phyloP scores from a whole-genome alignment of 1,140 invertebrate genomes.

The Neodiprion lecontei region DNA sequence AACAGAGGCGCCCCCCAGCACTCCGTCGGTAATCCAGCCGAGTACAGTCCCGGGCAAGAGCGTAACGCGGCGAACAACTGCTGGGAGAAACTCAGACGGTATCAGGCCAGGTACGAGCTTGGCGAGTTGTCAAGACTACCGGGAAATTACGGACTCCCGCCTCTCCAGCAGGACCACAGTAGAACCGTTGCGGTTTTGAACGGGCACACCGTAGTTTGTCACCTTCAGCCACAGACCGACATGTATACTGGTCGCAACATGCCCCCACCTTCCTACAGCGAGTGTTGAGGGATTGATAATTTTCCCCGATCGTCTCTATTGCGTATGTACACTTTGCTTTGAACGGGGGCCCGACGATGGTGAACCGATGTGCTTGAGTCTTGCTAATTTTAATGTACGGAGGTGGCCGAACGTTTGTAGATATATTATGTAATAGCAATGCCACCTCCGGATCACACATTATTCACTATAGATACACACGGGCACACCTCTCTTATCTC shows the following conservation, averaged over 20 bases:
- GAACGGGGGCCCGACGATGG: constrained; percentile 6
- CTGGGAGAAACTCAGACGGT: constrained; percentile 64
- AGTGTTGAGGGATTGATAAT: constrained; percentile 55
- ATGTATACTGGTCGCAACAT: constrained; percentile 63
- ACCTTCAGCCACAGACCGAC: constrained; percentile 73
- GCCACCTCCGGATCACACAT: too few species aligned
- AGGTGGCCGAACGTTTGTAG: too few species aligned
- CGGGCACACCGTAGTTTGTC: constrained; percentile 83
- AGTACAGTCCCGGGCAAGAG: constrained; percentile 50
- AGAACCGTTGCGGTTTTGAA: constrained; percentile 80
- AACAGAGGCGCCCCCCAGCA: constrained; percentile 42
- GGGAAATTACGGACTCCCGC: constrained; percentile 58
- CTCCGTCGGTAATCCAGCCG: constrained; percentile 41
- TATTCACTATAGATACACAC: too few species aligned
- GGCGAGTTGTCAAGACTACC: constrained; percentile 63
- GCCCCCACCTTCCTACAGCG: constrained; percentile 68
- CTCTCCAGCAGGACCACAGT: constrained; percentile 64
- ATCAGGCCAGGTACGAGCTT: constrained; percentile 54
- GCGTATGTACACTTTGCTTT: too few species aligned
- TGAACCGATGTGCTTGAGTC: constrained; percentile 10
- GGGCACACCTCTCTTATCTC: too few species aligned
- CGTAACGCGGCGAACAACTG: constrained; percentile 62
- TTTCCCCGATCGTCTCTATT: background rate
- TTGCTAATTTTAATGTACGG: too few species aligned
- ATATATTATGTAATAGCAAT: too few species aligned